Base-by-base conservation (phyloP, 2,797 vertebrate genomes). In the Nannoperca australis region DNA sequence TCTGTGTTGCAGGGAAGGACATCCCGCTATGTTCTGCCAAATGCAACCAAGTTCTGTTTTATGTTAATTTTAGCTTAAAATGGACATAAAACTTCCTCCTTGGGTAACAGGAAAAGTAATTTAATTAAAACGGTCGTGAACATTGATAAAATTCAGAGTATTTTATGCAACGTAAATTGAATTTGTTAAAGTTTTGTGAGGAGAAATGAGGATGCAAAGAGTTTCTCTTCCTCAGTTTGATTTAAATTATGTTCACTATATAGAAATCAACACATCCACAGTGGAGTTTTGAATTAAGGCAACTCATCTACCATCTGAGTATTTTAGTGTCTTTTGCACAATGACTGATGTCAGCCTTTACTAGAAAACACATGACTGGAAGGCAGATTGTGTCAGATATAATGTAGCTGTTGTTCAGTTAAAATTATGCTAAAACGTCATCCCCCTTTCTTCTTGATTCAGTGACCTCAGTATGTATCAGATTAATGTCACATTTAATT, bases 1-100 rank as follows among this genome's bases (percentile, higher is more conserved):
- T 83, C 74, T 88, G 79, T 88, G 62, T 55, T 60, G 53, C 65
- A 79, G 50, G 78, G 47, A 69, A 66, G 49, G 49, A 70, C 63
- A 34, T 14, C 40, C 58, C 70, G 53, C 44, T 73, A 55, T 59
- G 47, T 60, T 68, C 14, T 45, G 65, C 72, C 68, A 76, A 69
- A 86, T 72, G 61, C 58, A 27, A 79, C 40, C 36, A 61, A 82
- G 45, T 70, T 63, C 10, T 79, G 58, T 51, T 86, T 74, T n/a
- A 3, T 62, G 70, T 70, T 22, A 27, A 50, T 50, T 72, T 80
- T 47, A 73, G 34, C 42, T 55, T 34, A 8, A 63, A 61, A 20
- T 63, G 51, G 22, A 70, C n/a, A 70, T 50, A n/a, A 78, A 67
- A 56, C 32, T 34, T 69, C 34, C 24, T 18, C 20, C 73, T 56